These are phyloP conservation scores for Miniopterus natalensis DNA, from an alignment of 2,113 vertebrate species.

Conservation along the genomic window DNA sequence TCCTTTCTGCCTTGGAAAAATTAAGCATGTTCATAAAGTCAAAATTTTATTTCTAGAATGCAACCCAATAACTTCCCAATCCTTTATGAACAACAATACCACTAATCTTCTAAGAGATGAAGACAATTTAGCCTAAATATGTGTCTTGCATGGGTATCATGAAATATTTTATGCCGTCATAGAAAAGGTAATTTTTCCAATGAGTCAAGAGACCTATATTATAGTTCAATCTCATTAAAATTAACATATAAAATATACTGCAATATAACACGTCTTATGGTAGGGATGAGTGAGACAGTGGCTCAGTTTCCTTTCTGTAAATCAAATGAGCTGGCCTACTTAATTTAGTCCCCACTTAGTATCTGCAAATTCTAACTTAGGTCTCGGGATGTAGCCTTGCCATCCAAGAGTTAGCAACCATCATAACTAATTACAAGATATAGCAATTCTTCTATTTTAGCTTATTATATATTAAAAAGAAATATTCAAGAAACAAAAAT, in stretches of 20 bases:
- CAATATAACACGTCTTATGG: neutral
- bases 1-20: slow-evolving; percentile 41
- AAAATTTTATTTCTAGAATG: slow-evolving; percentile 51
- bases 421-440: neutral
- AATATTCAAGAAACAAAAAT: slow-evolving; percentile 17
- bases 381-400: neutral
- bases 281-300: neutral
- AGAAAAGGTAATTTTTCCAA: slow-evolving; percentile 1
- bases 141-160: neutral
- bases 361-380: neutral
- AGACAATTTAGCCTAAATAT: neutral
- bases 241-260: neutral
- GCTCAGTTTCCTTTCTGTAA: slow-evolving; percentile 35
- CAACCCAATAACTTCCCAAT: neutral
- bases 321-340: neutral
- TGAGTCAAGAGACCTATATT: neutral
- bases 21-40: neutral
- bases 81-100: slow-evolving; percentile 26
- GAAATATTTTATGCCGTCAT: neutral
- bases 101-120: neutral
- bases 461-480: neutral
- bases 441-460: neutral
- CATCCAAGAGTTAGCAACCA: neutral
- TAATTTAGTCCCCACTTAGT: neutral
- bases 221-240: slow-evolving; percentile 21